Evolutionary conservation across 2,888 invertebrate genomes (phyloP).

Genomic region (Anthrax anthrax): DNA sequence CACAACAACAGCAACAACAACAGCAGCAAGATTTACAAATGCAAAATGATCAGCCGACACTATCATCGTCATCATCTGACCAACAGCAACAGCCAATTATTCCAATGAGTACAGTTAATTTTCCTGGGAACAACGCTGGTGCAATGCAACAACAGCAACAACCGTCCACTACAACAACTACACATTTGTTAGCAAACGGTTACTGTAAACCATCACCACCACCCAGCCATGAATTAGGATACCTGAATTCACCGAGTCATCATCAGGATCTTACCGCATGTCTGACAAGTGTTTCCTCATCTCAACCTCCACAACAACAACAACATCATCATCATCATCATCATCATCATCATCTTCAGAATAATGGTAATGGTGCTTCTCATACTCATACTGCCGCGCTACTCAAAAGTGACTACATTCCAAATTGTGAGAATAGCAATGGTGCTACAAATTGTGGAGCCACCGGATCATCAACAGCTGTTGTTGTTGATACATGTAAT

Average conservation of each 20-base stretch:
- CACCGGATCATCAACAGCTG: constrained; percentile 16
- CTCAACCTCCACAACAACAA: neutral
- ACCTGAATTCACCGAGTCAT: constrained; percentile 25
- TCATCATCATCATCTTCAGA: neutral
- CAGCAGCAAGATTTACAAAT: constrained; percentile 11
- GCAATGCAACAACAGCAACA: constrained; percentile 7
- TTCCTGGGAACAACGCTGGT: constrained; percentile 23
- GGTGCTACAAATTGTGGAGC: constrained; percentile 10
- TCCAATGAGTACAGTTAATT: constrained; percentile 32
- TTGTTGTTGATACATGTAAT: neutral
- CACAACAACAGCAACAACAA: constrained; percentile 11
- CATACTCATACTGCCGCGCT: neutral
- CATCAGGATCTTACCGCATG: constrained; percentile 19
- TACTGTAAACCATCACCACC: constrained; percentile 34
- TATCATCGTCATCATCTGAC: neutral
- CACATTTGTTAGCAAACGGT: constrained; percentile 24
- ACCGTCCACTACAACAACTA: neutral
- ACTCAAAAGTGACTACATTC: constrained; percentile 24
- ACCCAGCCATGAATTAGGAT: constrained; percentile 29
- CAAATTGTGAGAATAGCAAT: constrained; percentile 17
- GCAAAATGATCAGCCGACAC: constrained; percentile 15
- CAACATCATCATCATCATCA: constrained; percentile 7
- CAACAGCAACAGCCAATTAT: constrained; percentile 28
- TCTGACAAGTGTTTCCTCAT: neutral
- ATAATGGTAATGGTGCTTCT: neutral